phyloP scores from a whole-genome alignment of 30 jellyfish, hydroid and myxozoan genomes.

The Rhopilema esculentum region DNA sequence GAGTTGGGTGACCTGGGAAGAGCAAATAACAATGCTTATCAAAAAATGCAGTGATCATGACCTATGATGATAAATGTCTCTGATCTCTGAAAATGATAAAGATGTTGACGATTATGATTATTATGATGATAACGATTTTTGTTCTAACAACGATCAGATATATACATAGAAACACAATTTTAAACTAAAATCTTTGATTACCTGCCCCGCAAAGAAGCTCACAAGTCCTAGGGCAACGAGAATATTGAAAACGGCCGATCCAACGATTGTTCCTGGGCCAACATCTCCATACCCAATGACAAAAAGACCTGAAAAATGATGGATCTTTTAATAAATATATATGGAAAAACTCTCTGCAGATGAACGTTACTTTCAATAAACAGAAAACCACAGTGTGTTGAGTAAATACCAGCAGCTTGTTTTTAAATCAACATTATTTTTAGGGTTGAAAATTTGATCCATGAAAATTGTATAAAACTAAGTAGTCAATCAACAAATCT shows the following conservation, averaged over 20 bases:
- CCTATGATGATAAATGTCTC: not conserved
- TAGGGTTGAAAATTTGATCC: too few species aligned
- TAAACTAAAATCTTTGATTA: too few species aligned
- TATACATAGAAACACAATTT: too few species aligned
- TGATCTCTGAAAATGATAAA: not conserved
- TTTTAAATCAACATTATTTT: too few species aligned
- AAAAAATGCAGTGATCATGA: not conserved
- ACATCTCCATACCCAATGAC: constrained; percentile 85
- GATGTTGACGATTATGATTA: not conserved
- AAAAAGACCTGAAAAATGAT: constrained; percentile 77
- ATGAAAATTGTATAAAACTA: too few species aligned
- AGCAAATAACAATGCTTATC: not conserved
- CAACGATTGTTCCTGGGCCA: constrained; percentile 92
- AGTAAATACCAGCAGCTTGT: too few species aligned
- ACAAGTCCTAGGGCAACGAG: constrained; percentile 75
- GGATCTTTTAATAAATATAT: too few species aligned
- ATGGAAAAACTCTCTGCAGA: too few species aligned
- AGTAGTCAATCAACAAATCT: too few species aligned
- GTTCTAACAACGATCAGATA: not conserved
- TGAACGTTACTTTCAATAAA: too few species aligned
- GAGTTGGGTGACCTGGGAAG: constrained; percentile 56
- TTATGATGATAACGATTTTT: not conserved
- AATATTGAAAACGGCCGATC: constrained; percentile 88
- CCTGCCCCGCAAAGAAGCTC: constrained; percentile 92
- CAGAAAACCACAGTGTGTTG: too few species aligned